Evolutionary conservation across 2,113 vertebrate species (phyloP).

Genomic region (Polyodon spathula): DNA sequence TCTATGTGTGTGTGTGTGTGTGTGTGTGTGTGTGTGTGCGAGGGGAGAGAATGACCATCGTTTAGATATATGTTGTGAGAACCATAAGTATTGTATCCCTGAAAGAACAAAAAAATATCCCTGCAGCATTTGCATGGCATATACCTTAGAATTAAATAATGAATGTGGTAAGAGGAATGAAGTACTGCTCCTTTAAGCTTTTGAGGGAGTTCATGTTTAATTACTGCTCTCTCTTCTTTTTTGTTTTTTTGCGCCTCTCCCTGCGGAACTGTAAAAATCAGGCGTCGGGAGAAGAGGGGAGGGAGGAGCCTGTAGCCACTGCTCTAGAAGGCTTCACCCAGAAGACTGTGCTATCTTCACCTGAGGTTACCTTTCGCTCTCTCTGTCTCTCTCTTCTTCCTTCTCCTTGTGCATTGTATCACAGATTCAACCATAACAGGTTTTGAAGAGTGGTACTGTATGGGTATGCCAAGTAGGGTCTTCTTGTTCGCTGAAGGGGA

Average conservation of each 20-base stretch:
- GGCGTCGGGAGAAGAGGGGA: slow-evolving; percentile 61
- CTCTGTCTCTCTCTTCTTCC: slow-evolving; percentile 31
- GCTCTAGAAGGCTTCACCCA: slow-evolving; percentile 87
- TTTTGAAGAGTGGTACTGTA: too few relatives aligned
- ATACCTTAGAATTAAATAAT: too few relatives aligned
- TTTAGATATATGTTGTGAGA: too few relatives aligned
- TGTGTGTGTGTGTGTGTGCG: background rate
- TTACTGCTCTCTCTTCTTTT: slow-evolving; percentile 34
- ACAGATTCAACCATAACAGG: background rate
- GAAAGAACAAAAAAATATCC: too few relatives aligned
- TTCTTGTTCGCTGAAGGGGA: too few relatives aligned
- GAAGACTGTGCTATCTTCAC: slow-evolving; percentile 89
- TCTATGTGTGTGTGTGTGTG: too few relatives aligned
- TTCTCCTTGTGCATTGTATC: slow-evolving; percentile 15
- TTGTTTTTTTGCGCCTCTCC: slow-evolving; percentile 31
- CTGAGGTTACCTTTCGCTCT: slow-evolving; percentile 80
- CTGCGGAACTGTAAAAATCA: slow-evolving; percentile 47
- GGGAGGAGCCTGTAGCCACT: slow-evolving; percentile 66
- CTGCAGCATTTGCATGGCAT: too few relatives aligned
- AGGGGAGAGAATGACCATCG: background rate
- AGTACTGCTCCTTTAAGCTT: too few relatives aligned
- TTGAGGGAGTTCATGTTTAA: slow-evolving; percentile 30
- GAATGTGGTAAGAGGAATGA: too few relatives aligned
- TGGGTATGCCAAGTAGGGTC: too few relatives aligned
- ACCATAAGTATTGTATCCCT: too few relatives aligned